Evolutionary conservation across 1,140 invertebrate genomes (phyloP).

Genomic region (Pararge aegeria): DNA sequence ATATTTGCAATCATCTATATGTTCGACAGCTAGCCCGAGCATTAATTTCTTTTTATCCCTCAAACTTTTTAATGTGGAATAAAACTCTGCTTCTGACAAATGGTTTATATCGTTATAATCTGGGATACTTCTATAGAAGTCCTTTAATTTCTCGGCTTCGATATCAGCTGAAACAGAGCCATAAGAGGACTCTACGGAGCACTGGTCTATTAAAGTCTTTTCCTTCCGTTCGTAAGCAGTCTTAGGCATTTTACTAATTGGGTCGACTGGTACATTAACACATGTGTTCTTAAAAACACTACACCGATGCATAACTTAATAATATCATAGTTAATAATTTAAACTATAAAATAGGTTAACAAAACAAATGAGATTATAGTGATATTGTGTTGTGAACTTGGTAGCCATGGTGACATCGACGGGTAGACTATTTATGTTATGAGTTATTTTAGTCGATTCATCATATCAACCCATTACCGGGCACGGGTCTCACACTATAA

Average conservation of each 20-base stretch:
- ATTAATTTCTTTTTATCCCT: slow-evolving; percentile 83
- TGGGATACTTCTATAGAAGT: slow-evolving; percentile 85
- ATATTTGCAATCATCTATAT: slow-evolving; percentile 64
- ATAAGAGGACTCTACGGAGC: slow-evolving; percentile 56
- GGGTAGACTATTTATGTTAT: too few species aligned
- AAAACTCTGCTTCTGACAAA: slow-evolving; percentile 84
- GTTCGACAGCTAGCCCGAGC: slow-evolving; percentile 77
- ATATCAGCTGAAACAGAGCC: slow-evolving; percentile 45
- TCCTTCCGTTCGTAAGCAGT: slow-evolving; percentile 82
- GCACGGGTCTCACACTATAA: too few species aligned
- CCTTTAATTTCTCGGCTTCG: slow-evolving; percentile 80
- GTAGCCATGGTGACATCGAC: not conserved
- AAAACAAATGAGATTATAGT: not conserved
- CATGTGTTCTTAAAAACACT: slow-evolving; percentile 83
- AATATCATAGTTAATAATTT: slow-evolving; percentile 18
- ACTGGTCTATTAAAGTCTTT: slow-evolving; percentile 52
- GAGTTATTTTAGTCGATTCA: too few species aligned
- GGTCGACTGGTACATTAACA: slow-evolving; percentile 83
- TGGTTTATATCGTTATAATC: slow-evolving; percentile 86
- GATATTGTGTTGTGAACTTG: not conserved
- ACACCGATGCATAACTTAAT: slow-evolving; percentile 64
- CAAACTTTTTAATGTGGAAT: slow-evolving; percentile 82
- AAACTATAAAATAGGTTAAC: not conserved
- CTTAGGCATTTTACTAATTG: slow-evolving; percentile 82
- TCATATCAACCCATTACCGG: too few species aligned